A percentile compares a stretch with the other conserved stretches of the same genome.
Evolutionary conservation across 2,113 vertebrate genomes (phyloP).

Genomic region (Plestiodon gilberti): DNA sequence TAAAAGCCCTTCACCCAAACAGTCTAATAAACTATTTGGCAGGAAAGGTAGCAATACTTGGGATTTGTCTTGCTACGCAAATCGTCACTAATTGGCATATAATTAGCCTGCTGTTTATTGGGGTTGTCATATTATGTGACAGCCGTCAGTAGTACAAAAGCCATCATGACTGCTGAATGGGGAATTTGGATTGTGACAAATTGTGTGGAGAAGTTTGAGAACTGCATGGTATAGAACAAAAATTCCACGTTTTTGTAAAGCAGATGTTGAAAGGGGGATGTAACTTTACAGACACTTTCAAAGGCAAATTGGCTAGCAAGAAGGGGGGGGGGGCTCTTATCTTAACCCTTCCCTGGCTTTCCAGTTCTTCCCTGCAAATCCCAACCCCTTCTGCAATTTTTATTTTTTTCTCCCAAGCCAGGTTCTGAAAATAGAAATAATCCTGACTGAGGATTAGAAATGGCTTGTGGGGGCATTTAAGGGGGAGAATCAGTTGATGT

Average conservation of each 20-base stretch:
- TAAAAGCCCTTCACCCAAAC: not conserved
- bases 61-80: constrained; percentile 45
- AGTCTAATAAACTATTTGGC: constrained; percentile 42
- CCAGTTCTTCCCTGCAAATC: not conserved
- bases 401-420: not conserved
- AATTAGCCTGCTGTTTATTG: constrained; percentile 55
- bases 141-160: constrained; percentile 36
- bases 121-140: constrained; percentile 33
- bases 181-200: not conserved
- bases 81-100: constrained; percentile 52
- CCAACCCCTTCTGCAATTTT: not conserved
- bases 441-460: no score
- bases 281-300: not conserved
- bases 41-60: constrained; percentile 37
- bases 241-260: not conserved
- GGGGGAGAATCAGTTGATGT: not conserved
- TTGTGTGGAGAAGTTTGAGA: rapidly evolving
- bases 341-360: not conserved
- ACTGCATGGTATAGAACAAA: not conserved
- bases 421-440: not conserved
- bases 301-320: not conserved
- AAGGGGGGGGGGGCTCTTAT: not conserved
- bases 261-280: not conserved
- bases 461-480: not conserved
- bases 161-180: constrained; percentile 6